These are phyloP conservation scores for Procambarus virginalis DNA, from an alignment of 1,140 invertebrate genomes.

Conservation along the genomic window DNA sequence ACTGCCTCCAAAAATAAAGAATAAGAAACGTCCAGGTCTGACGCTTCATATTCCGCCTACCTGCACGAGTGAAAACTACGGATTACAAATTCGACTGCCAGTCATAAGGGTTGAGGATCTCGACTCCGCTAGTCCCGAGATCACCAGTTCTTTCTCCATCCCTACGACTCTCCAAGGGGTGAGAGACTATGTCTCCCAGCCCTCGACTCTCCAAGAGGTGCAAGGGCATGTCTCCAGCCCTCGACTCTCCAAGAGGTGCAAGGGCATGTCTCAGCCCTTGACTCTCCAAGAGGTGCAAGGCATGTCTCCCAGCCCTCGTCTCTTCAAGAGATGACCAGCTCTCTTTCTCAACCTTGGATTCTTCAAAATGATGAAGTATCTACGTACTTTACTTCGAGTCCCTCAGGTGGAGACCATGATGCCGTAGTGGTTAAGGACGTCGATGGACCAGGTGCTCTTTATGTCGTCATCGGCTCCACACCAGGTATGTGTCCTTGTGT, in stretches of 20 bases:
- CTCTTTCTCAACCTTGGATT: too few relatives aligned
- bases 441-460: conserved; percentile 10
- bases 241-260: neutral
- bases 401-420: neutral
- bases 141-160: neutral
- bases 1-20: conserved; percentile 10
- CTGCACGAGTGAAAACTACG: conserved; percentile 17
- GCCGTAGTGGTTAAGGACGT: neutral
- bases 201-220: neutral
- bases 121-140: neutral
- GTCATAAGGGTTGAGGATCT: neutral
- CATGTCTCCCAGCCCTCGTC: neutral
- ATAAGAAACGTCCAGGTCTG: conserved; percentile 12
- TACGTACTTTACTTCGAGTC: neutral
- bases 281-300: neutral
- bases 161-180: neutral
- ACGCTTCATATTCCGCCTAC: conserved; percentile 12
- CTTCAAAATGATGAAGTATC: neutral
- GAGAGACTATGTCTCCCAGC: neutral
- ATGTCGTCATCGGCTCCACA: conserved; percentile 39
- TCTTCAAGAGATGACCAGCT: neutral
- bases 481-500: neutral
- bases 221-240: neutral
- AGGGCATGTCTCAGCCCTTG: neutral
- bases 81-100: conserved; percentile 33